Base-by-base conservation (phyloP, 1,140 invertebrate genomes). In the Onthophagus taurus region DNA sequence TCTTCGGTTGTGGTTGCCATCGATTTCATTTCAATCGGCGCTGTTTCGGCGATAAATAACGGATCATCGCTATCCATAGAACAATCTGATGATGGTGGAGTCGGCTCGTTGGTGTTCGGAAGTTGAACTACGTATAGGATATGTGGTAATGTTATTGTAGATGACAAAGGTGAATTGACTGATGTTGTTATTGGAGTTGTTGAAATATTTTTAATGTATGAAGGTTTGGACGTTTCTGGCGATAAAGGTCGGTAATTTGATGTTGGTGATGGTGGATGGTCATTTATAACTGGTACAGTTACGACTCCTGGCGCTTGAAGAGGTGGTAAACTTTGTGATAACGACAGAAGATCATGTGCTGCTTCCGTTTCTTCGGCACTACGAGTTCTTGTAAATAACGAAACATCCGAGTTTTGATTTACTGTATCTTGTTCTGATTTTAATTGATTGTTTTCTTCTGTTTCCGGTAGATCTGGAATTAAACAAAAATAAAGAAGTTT, bases 291-390 rank as follows among this genome's bases (percentile, higher is more conserved):
- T 38, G 42, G 50, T 38, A 63, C 53, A 30, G 49, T 53, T 12
- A 76, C 71, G 0, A 79, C 73, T 31, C 75, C 73, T 0, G 80
- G 80, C 0, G 77, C 77, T 18, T 79, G 78, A 8, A 87, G 64
- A 0, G 83, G 83, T 0, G 84, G 85, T 42, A 86, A 56, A 26
- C 84, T 85, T 42, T 85, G 76, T 2, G 84, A 85, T 8, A 89
- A 67, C 44, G 87, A 87, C 11, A 89, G 65, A n/a, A 89, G 68
- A 58, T 88, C 85, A 54, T 88, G 85, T 1, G 86, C 86, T 3
- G 84, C 85, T 66, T 87, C 85, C 1, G 83, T 87, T 59, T 89
- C 86, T 52, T 84, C 85, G 1, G 78, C 74, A 34, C 81, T 83
- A 44, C 80, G 71, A 37, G 74, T 70, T 7, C 73, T 68, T 44